These are phyloP conservation scores for Eriocheir sinensis DNA, from an alignment of 1,140 invertebrate species.

Conservation along the genomic window DNA sequence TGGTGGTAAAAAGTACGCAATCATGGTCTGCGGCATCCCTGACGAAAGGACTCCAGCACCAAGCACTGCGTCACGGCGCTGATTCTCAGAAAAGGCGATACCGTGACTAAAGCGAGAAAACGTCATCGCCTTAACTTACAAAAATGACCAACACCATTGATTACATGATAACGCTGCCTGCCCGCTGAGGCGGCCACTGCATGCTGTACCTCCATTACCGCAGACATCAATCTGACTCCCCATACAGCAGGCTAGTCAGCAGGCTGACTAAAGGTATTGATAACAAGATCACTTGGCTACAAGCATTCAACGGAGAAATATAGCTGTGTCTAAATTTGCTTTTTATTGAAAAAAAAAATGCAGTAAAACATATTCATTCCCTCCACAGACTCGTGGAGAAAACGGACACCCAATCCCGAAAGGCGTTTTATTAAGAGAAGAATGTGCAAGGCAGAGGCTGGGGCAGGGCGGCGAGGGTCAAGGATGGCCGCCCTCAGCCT, in stretches of 20 bases:
- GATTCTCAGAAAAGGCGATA: background rate
- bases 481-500: background rate
- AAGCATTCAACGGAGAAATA: too few relatives aligned
- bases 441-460: background rate
- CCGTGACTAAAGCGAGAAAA: background rate
- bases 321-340: too few relatives aligned
- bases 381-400: background rate
- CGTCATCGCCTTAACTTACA: background rate
- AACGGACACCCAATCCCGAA: background rate
- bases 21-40: conserved; percentile 51
- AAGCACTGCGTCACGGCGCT: conserved; percentile 10
- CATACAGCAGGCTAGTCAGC: too few relatives aligned
- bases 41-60: background rate
- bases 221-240: too few relatives aligned
- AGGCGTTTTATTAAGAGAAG: background rate
- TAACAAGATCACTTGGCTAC: too few relatives aligned
- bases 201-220: too few relatives aligned
- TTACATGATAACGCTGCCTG: background rate
- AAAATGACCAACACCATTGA: background rate
- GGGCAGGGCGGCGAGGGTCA: background rate
- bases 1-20: conserved; percentile 47
- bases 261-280: too few relatives aligned
- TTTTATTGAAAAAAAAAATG: too few relatives aligned
- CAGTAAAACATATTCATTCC: too few relatives aligned
- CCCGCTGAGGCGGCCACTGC: background rate